A percentile compares a stretch with the other conserved stretches of the same genome.
phyloP scores from a whole-genome alignment of 2,888 invertebrate species.

The Julus scandinavius region DNA sequence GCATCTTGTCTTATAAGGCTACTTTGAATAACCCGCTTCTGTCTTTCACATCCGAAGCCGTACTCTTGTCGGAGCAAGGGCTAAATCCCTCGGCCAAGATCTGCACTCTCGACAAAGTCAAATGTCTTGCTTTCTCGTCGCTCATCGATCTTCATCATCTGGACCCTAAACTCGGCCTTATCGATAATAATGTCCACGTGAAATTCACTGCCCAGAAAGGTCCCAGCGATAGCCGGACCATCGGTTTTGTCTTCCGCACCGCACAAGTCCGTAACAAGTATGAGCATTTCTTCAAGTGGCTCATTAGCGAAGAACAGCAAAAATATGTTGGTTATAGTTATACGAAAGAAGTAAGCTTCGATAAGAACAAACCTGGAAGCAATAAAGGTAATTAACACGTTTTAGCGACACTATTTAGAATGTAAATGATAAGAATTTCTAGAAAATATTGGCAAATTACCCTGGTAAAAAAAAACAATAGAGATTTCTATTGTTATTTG shows the following conservation, averaged over 20 bases:
- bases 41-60: conserved; percentile 15
- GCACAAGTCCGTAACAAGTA: background rate
- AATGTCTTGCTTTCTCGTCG: conserved; percentile 34
- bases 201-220: conserved; percentile 43
- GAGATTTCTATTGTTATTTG: too few relatives aligned
- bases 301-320: conserved; percentile 50
- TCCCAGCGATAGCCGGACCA: conserved; percentile 49
- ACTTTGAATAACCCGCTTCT: conserved; percentile 40
- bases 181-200: conserved; percentile 48
- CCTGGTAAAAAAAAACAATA: too few relatives aligned
- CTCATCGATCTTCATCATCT: conserved; percentile 34
- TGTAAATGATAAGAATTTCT: too few relatives aligned
- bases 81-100: conserved; percentile 50
- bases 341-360: background rate
- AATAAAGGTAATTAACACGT: conserved; percentile 18
- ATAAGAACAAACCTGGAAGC: conserved; percentile 42
- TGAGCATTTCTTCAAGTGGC: conserved; percentile 49
- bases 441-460: too few relatives aligned
- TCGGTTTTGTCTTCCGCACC: conserved; percentile 27
- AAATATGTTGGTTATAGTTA: conserved; percentile 49
- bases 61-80: conserved; percentile 48
- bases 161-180: conserved; percentile 7
- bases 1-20: conserved; percentile 9
- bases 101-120: conserved; percentile 49
- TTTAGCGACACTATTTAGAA: too few relatives aligned